Percentiles rank a stretch among this genome's conserved stretches.
Evolutionary conservation across 2,888 invertebrate species (phyloP).

Genomic region (Dicroscelio sp.): DNA sequence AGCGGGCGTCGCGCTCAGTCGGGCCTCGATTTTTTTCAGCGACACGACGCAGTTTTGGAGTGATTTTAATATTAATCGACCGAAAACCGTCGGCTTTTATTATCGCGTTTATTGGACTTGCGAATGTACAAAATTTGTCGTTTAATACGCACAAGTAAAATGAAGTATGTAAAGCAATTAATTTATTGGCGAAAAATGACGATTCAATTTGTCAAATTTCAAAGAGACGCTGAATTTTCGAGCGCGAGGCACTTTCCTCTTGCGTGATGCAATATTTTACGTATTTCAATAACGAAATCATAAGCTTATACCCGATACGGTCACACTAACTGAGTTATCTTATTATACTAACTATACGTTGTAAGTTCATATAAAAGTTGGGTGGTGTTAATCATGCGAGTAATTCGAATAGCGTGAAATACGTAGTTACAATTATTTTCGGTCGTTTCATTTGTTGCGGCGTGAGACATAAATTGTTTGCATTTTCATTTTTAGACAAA

Average conservation of each 20-base stretch:
- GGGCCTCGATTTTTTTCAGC: no score
- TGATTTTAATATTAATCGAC: no score
- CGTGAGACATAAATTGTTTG: no score
- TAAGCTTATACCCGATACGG: slow-evolving; percentile 76
- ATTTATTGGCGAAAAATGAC: slow-evolving; percentile 40
- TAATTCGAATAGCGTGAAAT: slow-evolving; percentile 48
- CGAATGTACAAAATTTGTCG: neutral
- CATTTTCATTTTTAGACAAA: no score
- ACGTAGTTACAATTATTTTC: slow-evolving; percentile 37
- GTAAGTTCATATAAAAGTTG: slow-evolving; percentile 76
- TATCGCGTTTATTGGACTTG: slow-evolving; percentile 15
- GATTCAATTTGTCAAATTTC: slow-evolving; percentile 64
- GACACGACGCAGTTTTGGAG: no score
- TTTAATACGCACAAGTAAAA: neutral
- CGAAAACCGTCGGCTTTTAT: neutral
- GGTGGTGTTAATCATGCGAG: slow-evolving; percentile 63
- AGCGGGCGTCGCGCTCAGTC: no score
- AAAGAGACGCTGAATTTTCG: slow-evolving; percentile 56
- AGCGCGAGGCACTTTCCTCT: slow-evolving; percentile 63
- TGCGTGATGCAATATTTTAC: slow-evolving; percentile 71
- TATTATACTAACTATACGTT: slow-evolving; percentile 78
- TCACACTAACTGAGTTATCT: slow-evolving; percentile 74
- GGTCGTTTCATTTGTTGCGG: no score
- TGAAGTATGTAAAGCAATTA: slow-evolving; percentile 40
- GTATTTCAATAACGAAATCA: slow-evolving; percentile 78